A percentile compares a stretch with the other conserved stretches of the same genome.
These are phyloP conservation scores for Prionailurus viverrinus DNA, from an alignment of 2,113 vertebrate genomes.

Conservation along the genomic window DNA sequence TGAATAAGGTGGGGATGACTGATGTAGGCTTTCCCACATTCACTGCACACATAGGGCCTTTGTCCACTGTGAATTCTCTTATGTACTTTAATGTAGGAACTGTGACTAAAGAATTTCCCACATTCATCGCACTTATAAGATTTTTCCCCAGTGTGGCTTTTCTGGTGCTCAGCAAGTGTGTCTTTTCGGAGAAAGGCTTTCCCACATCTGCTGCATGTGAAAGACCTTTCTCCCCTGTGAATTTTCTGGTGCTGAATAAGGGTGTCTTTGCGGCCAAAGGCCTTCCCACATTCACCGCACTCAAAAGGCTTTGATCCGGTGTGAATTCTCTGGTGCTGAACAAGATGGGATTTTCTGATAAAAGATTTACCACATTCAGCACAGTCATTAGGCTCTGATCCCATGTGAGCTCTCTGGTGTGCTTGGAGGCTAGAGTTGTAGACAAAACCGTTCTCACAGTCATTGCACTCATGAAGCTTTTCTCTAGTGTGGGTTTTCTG, in stretches of 20 bases:
- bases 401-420: background rate
- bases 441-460: background rate
- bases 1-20: background rate
- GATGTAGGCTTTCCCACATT: background rate
- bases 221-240: background rate
- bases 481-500: background rate
- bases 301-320: background rate
- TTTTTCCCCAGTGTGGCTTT: background rate
- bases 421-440: background rate
- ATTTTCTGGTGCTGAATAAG: background rate
- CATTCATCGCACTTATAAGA: background rate
- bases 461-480: background rate
- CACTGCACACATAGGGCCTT: background rate
- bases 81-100: background rate
- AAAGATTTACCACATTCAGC: background rate
- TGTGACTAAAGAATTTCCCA: background rate
- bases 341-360: background rate
- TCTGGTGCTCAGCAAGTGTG: background rate
- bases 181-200: background rate
- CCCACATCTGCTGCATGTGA: rapidly evolving
- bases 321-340: background rate
- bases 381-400: background rate
- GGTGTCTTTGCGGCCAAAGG: background rate
- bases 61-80: background rate
- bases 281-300: background rate